Evolutionary conservation across 2,797 vertebrate species (phyloP), one percentile per base, ranked within the genome.

Genomic region (Falco peregrinus): DNA sequence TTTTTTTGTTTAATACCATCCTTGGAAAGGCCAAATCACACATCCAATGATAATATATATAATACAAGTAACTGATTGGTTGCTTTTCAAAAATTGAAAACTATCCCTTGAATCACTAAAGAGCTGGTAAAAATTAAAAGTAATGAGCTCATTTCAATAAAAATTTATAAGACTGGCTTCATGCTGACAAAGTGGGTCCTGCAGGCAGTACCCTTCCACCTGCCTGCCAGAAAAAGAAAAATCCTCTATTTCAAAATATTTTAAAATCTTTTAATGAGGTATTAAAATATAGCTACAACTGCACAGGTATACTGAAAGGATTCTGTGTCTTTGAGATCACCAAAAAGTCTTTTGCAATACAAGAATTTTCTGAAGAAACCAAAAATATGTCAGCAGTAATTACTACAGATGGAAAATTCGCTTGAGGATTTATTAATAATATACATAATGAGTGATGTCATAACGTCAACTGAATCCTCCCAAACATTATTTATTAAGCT

Each of bases 71-170:
- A 91, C n/a, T 64, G 61, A 81, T 54, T 54, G 9, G 43, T 77
- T 76, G 45, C 16, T 80, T 92, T 94, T 94, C 24, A 61, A 53
- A 69, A 53, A 60, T 15, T 57, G 78, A 95, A 91, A 84, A 64
- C 50, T 65, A 53, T 80, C n/a, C 77, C 31, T 47, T 79, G 63
- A 57, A 85, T 93, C 76, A 61, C 74, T 86, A 89, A 86, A 86
- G 80, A 97, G 80, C 41, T 0, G 29, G 93, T 94, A 96, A 85
- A 97, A 96, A 96, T 93, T 96, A 96, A 97, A 96, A 96, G 89
- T 96, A 96, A 98, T 96, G 95, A 96, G 93, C 92, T 97, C 96
- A 94, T 96, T 97, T 96, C 96, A 95, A 97, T 97, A 97, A 98
- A 97, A 88, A 75, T 97, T 98, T 97, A 97, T 91, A 90, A 96